Evolutionary conservation across 2,797 vertebrate species (phyloP).

Genomic region (Peromyscus attwateri): DNA sequence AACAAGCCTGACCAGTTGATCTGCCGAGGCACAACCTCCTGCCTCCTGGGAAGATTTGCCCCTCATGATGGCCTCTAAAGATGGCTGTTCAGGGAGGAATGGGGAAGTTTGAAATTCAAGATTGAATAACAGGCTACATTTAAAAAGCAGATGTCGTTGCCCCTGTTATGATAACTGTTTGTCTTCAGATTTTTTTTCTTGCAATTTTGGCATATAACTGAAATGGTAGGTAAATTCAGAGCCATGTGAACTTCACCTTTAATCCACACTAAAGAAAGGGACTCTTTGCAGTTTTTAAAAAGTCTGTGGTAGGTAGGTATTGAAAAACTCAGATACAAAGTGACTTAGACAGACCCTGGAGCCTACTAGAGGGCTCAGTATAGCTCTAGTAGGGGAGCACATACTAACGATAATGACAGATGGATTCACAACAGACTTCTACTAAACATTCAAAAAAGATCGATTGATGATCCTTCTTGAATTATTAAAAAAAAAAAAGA

Average conservation of each 20-base stretch:
- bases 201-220: not conserved
- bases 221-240: not conserved
- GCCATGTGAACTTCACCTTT: not conserved
- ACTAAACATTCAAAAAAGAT: not conserved
- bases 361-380: not conserved
- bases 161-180: conserved; percentile 38
- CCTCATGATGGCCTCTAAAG: conserved; percentile 85
- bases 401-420: not conserved
- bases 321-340: not conserved
- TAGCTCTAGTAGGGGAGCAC: not conserved
- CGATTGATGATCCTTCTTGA: not conserved
- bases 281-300: not conserved
- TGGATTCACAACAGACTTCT: not conserved
- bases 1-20: not conserved
- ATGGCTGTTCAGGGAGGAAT: not conserved
- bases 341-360: not conserved
- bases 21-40: conserved; percentile 83
- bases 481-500: not conserved
- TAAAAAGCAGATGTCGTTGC: conserved; percentile 69
- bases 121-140: conserved; percentile 86
- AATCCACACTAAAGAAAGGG: not conserved
- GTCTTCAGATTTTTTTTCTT: not conserved
- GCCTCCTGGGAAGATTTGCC: conserved; percentile 95
- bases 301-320: not conserved
- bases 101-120: conserved; percentile 84